These are phyloP conservation scores for Malachius bipustulatus DNA, from an alignment of 2,888 invertebrate genomes.

Conservation along the genomic window DNA sequence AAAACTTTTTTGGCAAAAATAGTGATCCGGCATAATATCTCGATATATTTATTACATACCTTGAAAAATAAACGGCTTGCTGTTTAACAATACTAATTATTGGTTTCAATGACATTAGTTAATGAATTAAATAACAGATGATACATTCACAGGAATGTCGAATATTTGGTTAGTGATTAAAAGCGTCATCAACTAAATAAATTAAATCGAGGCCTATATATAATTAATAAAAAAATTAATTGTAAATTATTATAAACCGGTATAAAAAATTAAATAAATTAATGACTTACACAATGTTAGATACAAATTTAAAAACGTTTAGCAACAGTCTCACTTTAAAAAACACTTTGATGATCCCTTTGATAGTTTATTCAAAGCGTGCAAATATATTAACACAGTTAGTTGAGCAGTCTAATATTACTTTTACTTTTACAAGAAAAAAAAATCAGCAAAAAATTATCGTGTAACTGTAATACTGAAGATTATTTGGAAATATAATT, in stretches of 20 bases:
- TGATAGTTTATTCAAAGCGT: conserved; percentile 9
- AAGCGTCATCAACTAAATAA: conserved; percentile 15
- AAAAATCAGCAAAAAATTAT: conserved; percentile 12
- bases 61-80: too few relatives aligned
- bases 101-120: too few relatives aligned
- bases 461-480: conserved; percentile 6
- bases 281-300: conserved; percentile 8
- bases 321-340: not conserved
- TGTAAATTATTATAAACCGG: conserved; percentile 23
- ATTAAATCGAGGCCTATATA: conserved; percentile 16
- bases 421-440: too few relatives aligned
- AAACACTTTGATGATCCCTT: not conserved
- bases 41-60: too few relatives aligned
- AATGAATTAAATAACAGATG: too few relatives aligned
- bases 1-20: too few relatives aligned
- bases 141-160: conserved; percentile 17
- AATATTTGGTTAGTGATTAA: conserved; percentile 18
- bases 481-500: conserved; percentile 1
- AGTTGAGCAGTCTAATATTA: conserved; percentile 16
- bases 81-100: too few relatives aligned
- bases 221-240: conserved; percentile 22
- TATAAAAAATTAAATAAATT: conserved; percentile 15
- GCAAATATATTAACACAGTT: conserved; percentile 10
- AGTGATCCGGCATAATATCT: too few relatives aligned
- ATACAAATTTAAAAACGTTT: conserved; percentile 3